Base-by-base conservation (phyloP, 2,113 vertebrate species). In the Nothobranchius kuhntae region DNA sequence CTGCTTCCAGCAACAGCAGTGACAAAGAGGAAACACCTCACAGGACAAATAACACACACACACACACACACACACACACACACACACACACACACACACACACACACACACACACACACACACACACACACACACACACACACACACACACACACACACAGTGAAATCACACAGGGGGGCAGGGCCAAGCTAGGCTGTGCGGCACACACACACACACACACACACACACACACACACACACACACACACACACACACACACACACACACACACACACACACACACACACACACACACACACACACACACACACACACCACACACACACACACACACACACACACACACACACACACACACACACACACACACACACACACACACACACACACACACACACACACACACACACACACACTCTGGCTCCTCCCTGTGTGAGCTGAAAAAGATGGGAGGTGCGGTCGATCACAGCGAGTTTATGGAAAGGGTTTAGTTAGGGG, bases 1-100 rank as follows among this genome's bases (percentile, higher is more conserved):
- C 30, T 2, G 14, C n/a, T 30, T 46, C 47, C 61, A 55, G 48
- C 38, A 40, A 40, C 60, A 64, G 47, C n/a, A 12, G 60, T 13
- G 17, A 53, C 70, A 66, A 67, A 69, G 68, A 66, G 63, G 65
- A 48, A 66, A 65, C 81, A 84, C 82, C 85, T 15, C 71, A 67
- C 84, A 87, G 89, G 90, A 93, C 91, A 92, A 93, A 86, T 88
- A 93, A 73, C 81, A 80, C 83, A 75, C 66, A 63, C 48, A 55
- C 68, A 40, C 38, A 40, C 38, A 78, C 83, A 75, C 38, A 40
- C 38, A 78, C 83, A 75, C 83, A 73, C 66, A 63, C 48, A 50
- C 68, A 75, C 82, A 87, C 83, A 67, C 83, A 73, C 66, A 63
- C 48, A 50, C 68, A 75, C 82, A 87, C 83, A 67, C 83, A 73